Evolutionary conservation across 2,113 vertebrate genomes (phyloP).

Genomic region (Chlorocebus sabaeus): DNA sequence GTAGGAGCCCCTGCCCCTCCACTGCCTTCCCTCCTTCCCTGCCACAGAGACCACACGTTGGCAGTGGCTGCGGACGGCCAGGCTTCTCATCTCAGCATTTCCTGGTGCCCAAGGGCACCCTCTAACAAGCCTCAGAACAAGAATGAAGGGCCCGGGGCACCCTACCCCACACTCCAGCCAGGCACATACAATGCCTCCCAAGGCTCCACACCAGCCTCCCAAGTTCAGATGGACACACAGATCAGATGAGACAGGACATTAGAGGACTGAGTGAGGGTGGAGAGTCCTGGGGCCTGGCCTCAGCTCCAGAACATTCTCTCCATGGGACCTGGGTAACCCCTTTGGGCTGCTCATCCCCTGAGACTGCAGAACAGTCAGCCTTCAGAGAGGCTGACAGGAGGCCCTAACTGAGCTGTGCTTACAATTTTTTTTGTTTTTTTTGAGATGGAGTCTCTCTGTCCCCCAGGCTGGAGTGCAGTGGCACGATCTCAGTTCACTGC

Average conservation of each 20-base stretch:
- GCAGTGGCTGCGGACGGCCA: background rate
- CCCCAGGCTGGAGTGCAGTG: too few relatives aligned
- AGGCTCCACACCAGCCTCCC: background rate
- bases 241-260: background rate
- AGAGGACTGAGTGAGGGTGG: background rate
- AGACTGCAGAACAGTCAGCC: background rate
- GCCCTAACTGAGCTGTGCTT: fast-evolving
- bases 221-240: background rate
- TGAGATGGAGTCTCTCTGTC: too few relatives aligned
- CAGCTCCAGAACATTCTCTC: too few relatives aligned
- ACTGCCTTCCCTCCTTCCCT: background rate
- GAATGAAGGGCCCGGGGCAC: background rate
- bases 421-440: too few relatives aligned
- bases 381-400: background rate
- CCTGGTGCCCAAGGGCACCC: background rate
- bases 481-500: too few relatives aligned
- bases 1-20: background rate
- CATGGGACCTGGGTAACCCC: background rate
- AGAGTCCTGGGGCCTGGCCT: background rate
- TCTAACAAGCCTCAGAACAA: background rate
- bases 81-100: background rate
- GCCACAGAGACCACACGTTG: background rate
- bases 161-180: background rate
- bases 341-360: background rate
- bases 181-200: background rate